Evolutionary conservation across 37 sponge, comb jelly and placozoan species (phyloP).

Genomic region (Beroe ovata): DNA sequence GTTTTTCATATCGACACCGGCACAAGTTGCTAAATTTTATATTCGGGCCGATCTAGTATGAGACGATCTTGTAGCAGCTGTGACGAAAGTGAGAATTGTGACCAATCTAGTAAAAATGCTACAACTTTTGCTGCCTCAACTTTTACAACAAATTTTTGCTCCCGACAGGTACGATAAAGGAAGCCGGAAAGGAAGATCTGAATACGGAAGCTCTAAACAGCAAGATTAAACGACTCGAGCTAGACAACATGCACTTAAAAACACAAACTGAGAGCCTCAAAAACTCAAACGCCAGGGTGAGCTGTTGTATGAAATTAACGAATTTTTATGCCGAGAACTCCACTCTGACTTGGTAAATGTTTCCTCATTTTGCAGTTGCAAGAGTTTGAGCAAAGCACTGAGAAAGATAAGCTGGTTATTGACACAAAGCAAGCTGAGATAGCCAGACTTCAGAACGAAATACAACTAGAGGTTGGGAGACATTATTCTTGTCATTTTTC

Average conservation of each 20-base stretch:
- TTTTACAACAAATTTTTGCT: too few species aligned
- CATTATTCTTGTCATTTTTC: too few species aligned
- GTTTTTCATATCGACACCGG: too few species aligned
- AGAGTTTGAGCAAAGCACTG: constrained; percentile 27
- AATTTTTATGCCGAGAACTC: too few species aligned
- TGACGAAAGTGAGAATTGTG: too few species aligned
- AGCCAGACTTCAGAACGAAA: constrained; percentile 21
- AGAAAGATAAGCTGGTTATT: constrained; percentile 23
- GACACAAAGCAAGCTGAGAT: constrained; percentile 64
- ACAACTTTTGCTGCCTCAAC: too few species aligned
- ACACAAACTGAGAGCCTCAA: constrained; percentile 39
- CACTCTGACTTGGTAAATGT: too few species aligned
- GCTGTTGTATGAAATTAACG: too few species aligned
- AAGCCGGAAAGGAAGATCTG: neutral
- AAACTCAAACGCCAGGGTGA: constrained; percentile 39
- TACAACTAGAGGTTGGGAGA: constrained; percentile 16
- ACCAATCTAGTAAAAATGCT: too few species aligned
- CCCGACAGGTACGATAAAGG: constrained; percentile 6
- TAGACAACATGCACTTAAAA: constrained; percentile 31
- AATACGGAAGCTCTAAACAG: constrained; percentile 24
- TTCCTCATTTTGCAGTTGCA: constrained; percentile 18
- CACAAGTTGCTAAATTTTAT: too few species aligned
- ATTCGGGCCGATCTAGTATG: too few species aligned
- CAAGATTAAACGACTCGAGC: constrained; percentile 51
- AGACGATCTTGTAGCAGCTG: too few species aligned